Evolutionary conservation across 2,113 vertebrate genomes (phyloP).

Genomic region (Hemiscyllium ocellatum): DNA sequence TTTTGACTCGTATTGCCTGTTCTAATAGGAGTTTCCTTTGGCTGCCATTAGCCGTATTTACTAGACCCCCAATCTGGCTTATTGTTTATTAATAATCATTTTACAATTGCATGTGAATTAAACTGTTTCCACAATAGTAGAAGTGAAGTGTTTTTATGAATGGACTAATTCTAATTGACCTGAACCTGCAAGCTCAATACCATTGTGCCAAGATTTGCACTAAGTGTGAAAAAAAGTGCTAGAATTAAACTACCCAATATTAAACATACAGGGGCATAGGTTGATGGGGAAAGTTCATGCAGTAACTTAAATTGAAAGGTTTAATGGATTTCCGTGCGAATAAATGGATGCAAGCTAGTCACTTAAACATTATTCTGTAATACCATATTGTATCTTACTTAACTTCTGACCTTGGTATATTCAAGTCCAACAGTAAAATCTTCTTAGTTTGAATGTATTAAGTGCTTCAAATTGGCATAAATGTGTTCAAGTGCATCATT

Average conservation of each 20-base stretch:
- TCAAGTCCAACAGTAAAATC: not conserved
- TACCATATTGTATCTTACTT: not conserved
- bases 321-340: not conserved
- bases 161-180: conserved; percentile 40
- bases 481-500: not conserved
- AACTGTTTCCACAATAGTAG: not conserved
- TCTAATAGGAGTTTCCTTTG: not conserved
- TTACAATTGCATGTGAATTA: not conserved
- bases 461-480: not conserved
- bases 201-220: conserved; percentile 39
- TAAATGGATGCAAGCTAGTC: not conserved
- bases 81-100: not conserved
- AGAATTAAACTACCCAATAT: not conserved
- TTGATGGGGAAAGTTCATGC: not conserved
- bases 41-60: not conserved
- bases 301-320: not conserved
- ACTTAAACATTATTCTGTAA: not conserved
- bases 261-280: not conserved
- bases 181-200: conserved; percentile 51
- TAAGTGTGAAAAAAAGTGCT: conserved; percentile 6
- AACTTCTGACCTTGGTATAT: not conserved
- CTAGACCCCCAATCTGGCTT: not conserved
- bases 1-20: not conserved
- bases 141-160: conserved; percentile 7
- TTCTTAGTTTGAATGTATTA: conserved; percentile 2